These are phyloP conservation scores for Andricus curvator DNA, from an alignment of 2,888 invertebrate species.

Conservation along the genomic window DNA sequence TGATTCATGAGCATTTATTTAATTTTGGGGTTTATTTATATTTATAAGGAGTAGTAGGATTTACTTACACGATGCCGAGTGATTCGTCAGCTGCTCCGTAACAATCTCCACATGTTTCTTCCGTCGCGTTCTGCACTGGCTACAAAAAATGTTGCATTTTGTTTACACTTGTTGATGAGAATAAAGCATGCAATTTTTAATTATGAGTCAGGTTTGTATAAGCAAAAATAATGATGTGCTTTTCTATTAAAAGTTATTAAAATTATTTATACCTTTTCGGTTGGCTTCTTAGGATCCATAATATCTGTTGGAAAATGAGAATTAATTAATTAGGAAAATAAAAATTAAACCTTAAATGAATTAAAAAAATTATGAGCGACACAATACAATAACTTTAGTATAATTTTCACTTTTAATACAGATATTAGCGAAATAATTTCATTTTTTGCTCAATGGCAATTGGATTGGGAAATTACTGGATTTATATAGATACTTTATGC, in stretches of 20 bases:
- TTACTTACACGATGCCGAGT: slow-evolving; percentile 72
- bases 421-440: too few relatives aligned
- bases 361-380: neutral
- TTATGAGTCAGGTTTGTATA: neutral
- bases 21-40: neutral
- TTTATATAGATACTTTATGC: too few relatives aligned
- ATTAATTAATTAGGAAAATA: slow-evolving; percentile 26
- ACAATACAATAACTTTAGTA: too few relatives aligned
- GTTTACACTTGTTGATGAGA: neutral
- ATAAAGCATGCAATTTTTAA: neutral
- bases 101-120: slow-evolving; percentile 93
- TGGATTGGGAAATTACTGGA: too few relatives aligned
- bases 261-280: slow-evolving; percentile 60
- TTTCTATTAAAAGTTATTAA: neutral
- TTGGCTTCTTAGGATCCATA: slow-evolving; percentile 63
- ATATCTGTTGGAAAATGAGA: slow-evolving; percentile 60
- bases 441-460: too few relatives aligned
- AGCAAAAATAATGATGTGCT: neutral
- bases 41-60: neutral
- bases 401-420: too few relatives aligned
- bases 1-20: neutral
- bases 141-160: slow-evolving; percentile 47
- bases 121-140: slow-evolving; percentile 78
- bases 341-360: neutral
- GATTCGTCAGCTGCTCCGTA: slow-evolving; percentile 89